Evolutionary conservation across 2,113 vertebrate species (phyloP).

Genomic region (Solea solea): DNA sequence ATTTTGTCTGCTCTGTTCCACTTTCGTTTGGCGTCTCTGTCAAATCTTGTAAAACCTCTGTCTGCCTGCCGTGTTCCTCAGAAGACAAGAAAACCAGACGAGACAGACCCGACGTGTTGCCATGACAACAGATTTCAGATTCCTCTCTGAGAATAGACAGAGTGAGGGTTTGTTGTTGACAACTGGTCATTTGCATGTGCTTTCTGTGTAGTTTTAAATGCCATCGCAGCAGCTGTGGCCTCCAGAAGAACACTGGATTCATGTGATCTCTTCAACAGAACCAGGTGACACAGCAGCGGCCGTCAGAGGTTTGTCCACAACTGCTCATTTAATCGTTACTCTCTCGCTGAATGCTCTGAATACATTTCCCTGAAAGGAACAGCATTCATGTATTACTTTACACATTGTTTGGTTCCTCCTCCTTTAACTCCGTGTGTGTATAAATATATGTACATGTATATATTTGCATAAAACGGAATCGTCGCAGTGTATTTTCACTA

Average conservation of each 20-base stretch:
- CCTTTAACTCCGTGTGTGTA: too few relatives aligned
- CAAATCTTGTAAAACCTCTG: slow-evolving; percentile 25
- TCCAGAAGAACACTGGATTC: slow-evolving; percentile 17
- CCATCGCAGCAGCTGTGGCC: neutral
- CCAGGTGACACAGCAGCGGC: slow-evolving; percentile 22
- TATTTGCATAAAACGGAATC: too few relatives aligned
- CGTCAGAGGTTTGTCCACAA: too few relatives aligned
- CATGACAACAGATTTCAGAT: slow-evolving; percentile 40
- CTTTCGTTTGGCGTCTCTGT: slow-evolving; percentile 32
- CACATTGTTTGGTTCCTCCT: too few relatives aligned
- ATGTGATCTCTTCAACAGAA: slow-evolving; percentile 8
- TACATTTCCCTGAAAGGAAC: too few relatives aligned
- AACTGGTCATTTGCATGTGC: neutral
- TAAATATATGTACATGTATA: too few relatives aligned
- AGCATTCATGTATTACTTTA: too few relatives aligned
- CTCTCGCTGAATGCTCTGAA: too few relatives aligned
- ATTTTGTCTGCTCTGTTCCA: slow-evolving; percentile 20
- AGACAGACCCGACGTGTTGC: slow-evolving; percentile 16
- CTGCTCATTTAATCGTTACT: too few relatives aligned
- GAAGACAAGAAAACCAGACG: slow-evolving; percentile 19
- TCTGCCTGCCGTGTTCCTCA: slow-evolving; percentile 44
- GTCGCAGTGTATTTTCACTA: too few relatives aligned
- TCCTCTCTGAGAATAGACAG: neutral
- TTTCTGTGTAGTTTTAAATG: slow-evolving; percentile 2
- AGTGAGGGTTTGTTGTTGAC: neutral